Base-by-base conservation (phyloP, 2,797 vertebrate genomes). In the Sparidentex hasta region DNA sequence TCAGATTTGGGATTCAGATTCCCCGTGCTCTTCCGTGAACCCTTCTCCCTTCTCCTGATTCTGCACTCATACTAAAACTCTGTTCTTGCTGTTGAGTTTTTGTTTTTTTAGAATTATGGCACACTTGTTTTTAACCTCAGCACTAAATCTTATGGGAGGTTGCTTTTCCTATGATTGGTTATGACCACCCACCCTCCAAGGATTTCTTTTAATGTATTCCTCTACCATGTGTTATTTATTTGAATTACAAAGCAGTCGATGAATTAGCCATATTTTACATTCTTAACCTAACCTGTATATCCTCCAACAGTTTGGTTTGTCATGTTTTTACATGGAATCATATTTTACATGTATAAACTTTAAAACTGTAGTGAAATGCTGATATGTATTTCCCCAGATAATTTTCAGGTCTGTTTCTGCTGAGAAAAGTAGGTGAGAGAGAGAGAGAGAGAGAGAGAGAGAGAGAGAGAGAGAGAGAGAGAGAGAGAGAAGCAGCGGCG, bases 41-140 rank as follows among this genome's bases (percentile, higher is more conserved):
- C 13, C 55, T 20, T 56, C 7, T 55, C 7, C 1, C 12, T n/a
- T 2, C 27, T 33, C 18, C 25, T 48, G 6, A 11, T 57, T 57
- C 33, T 47, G 25, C 29, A 43, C 17, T 0, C 62, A 25, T 2
- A 1, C 7, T 54, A 56, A 48, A 47, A 11, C 20, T 62, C 16
- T 48, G n/a, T 17, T 61, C 11, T 6, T 33, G 33, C 33, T 65
- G 7, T 38, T 12, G 0, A 3, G 33, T 33, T 9, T 54, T 46
- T 55, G 20, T 33, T 6, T 17, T 54, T 6, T 17, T 54, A 33
- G 7, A 27, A 27, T 43, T 16, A 5, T n/a, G 12, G 8, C 29
- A 4, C 2, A 21, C 44, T 48, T 76, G 41, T 64, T 57, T 71
- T 29, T 51, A 11, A 64, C 43, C 51, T 65, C 33, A 44, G 46